A percentile compares a stretch with the other conserved stretches of the same genome.
These are phyloP conservation scores for Leptopterna dolabrata DNA, from an alignment of 2,888 invertebrate genomes.

Conservation along the genomic window DNA sequence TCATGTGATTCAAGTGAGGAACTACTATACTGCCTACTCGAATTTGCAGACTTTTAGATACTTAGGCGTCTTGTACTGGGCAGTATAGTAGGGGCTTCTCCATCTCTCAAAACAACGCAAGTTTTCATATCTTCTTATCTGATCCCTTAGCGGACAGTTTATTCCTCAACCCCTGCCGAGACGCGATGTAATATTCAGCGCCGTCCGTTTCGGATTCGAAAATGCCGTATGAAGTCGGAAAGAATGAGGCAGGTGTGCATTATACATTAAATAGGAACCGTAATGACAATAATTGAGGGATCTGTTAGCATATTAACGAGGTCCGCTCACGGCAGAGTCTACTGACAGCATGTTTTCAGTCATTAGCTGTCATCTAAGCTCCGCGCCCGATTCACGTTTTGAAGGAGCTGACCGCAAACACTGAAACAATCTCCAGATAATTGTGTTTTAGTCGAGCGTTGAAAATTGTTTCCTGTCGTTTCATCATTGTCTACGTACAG, in stretches of 20 bases:
- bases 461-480: constrained; percentile 36
- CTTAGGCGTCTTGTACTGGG: too few species aligned
- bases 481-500: neutral
- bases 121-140: too few species aligned
- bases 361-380: neutral
- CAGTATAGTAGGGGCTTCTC: too few species aligned
- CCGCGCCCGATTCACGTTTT: neutral
- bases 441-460: constrained; percentile 25
- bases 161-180: neutral
- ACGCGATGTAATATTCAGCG: neutral
- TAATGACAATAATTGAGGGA: neutral
- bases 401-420: neutral
- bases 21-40: too few species aligned
- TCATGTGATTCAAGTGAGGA: too few species aligned
- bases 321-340: neutral
- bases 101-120: too few species aligned
- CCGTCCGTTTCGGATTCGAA: neutral
- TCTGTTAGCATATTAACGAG: neutral
- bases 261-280: neutral
- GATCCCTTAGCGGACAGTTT: neutral
- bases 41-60: too few species aligned
- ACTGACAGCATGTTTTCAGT: neutral
- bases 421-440: neutral
- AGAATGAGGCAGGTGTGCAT: neutral
- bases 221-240: neutral